Base-by-base conservation (phyloP, 2,113 vertebrate species). In the Rhinolophus sinicus region DNA sequence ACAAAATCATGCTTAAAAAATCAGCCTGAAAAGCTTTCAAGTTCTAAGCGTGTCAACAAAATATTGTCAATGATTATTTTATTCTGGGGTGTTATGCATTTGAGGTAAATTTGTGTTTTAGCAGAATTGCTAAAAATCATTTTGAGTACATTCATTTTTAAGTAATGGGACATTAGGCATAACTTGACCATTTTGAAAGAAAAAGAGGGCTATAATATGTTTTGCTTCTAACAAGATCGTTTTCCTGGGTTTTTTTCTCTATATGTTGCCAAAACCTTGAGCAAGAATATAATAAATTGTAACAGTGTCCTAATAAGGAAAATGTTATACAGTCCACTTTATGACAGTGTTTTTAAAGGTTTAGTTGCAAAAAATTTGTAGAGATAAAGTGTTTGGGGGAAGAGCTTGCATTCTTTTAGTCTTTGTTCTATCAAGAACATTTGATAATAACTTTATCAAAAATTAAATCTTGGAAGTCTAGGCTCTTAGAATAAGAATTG, bases 371-470 rank as follows among this genome's bases (percentile, higher is more conserved):
- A n/a, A 72, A 60, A 28, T 81, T 18, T 26, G 21, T 73, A 54
- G 35, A 35, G n/a, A 21, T 64, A 35, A 73, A 62, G 72, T 77
- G 33, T 80, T 50, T 81, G 56, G 64, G 16, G 75, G 30, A 82
- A 64, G 22, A 65, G 58, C 28, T 88, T 75, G 3, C n/a, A 3
- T 65, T 82, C 65, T 54, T 80, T 19, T 44, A 58, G 60, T 50
- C 30, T 89, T 88, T 65, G n/a, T 82, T 35, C 11, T 82, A 4
- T 22, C 28, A 47, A 56, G 58, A 75, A 44, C 54, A 54, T 82
- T 28, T 82, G 56, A 76, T 75, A 89, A 65, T 89, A 56, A 75
- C 33, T 75, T 94, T 65, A 47, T 56, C 15, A 94, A 76, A 94
- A 89, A 16, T 76, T 56, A 44, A 83, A 56, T 75, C 12, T 76